A percentile compares a stretch with the other conserved stretches of the same genome.
Evolutionary conservation across 2,113 vertebrate genomes (phyloP).

Genomic region (Cryptomyrus ogoouensis): DNA sequence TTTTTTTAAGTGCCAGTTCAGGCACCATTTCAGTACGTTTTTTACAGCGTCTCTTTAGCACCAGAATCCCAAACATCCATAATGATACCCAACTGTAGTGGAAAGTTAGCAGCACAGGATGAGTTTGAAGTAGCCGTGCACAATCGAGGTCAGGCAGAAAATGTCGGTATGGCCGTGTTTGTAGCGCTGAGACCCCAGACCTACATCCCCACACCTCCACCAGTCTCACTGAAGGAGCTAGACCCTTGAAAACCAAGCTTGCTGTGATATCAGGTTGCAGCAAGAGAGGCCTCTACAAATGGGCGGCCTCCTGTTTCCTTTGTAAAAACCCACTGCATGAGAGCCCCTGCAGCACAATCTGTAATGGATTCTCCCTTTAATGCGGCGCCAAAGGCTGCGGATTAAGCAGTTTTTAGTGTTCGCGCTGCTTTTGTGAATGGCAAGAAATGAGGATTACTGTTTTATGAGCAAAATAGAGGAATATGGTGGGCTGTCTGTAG

Average conservation of each 20-base stretch:
- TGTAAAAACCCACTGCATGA: not conserved
- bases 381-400: not conserved
- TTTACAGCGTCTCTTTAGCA: not conserved
- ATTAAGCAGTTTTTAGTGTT: not conserved
- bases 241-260: conserved; percentile 1
- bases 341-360: not conserved
- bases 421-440: not conserved
- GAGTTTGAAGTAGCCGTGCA: not conserved
- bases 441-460: not conserved
- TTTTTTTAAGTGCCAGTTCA: not conserved
- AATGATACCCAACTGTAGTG: not conserved
- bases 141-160: not conserved
- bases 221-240: not conserved
- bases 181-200: not conserved
- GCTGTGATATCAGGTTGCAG: not conserved
- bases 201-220: not conserved
- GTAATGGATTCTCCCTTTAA: not conserved
- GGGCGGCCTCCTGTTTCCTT: not conserved
- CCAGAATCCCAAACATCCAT: not conserved
- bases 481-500: not conserved
- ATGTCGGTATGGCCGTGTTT: not conserved
- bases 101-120: not conserved
- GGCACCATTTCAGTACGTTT: not conserved
- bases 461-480: not conserved
- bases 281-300: not conserved